A percentile compares a stretch with the other conserved stretches of the same genome.
Evolutionary conservation across 2,888 invertebrate genomes (phyloP).

Genomic region (Rhamnusium bicolor): DNA sequence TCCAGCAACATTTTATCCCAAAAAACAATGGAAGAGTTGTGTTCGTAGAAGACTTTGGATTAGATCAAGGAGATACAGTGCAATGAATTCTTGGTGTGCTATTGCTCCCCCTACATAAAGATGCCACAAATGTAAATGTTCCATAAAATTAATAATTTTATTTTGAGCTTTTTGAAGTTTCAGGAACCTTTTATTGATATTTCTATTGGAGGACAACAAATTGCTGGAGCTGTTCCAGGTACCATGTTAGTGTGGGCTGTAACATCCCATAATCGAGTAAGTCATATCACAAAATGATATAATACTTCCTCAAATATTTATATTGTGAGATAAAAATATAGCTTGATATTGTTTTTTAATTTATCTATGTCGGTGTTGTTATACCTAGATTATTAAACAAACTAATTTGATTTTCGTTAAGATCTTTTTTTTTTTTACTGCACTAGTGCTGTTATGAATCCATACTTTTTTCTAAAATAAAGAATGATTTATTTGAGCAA

Average conservation of each 20-base stretch:
- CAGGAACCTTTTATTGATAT: slow-evolving; percentile 95
- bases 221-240: slow-evolving; percentile 84
- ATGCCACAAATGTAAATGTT: slow-evolving; percentile 80
- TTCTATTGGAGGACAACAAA: slow-evolving; percentile 87
- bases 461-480: too few relatives aligned
- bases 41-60: slow-evolving; percentile 93
- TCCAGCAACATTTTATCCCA: slow-evolving; percentile 84
- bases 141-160: background rate
- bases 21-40: slow-evolving; percentile 92
- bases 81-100: slow-evolving; percentile 94
- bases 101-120: slow-evolving; percentile 91
- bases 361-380: too few relatives aligned
- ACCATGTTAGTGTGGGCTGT: slow-evolving; percentile 92
- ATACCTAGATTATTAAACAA: too few relatives aligned
- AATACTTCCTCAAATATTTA: background rate
- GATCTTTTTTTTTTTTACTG: too few relatives aligned
- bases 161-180: slow-evolving; percentile 53
- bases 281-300: slow-evolving; percentile 3
- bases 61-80: slow-evolving; percentile 88
- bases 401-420: too few relatives aligned
- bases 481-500: too few relatives aligned
- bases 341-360: too few relatives aligned
- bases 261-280: slow-evolving; percentile 89
- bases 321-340: background rate
- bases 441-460: too few relatives aligned